phyloP scores from a whole-genome alignment of 2,113 vertebrate species.

The Misgurnus anguillicaudatus region DNA sequence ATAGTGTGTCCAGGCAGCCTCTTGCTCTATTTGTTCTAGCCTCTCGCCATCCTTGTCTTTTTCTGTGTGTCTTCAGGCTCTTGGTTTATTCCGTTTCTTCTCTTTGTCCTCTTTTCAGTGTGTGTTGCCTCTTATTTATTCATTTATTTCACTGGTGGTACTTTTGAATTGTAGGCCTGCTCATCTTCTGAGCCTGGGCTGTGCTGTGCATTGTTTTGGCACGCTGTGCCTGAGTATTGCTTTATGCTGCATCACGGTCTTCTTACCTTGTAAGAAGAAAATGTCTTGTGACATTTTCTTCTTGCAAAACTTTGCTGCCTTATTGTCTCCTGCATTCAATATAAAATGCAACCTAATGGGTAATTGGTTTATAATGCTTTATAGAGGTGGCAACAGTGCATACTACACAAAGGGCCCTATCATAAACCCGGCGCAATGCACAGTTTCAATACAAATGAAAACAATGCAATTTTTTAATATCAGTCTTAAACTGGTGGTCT shows the following conservation, averaged over 20 bases:
- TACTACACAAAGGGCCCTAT: too few relatives aligned
- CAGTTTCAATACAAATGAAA: too few relatives aligned
- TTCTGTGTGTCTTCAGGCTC: slow-evolving; percentile 61
- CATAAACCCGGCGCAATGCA: too few relatives aligned
- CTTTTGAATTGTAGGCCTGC: slow-evolving; percentile 6
- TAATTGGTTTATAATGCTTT: not conserved
- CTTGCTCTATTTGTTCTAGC: slow-evolving; percentile 48
- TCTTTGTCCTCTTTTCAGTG: slow-evolving; percentile 1
- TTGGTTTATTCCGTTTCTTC: slow-evolving; percentile 42
- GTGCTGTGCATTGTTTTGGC: not conserved
- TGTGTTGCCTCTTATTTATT: slow-evolving; percentile 42
- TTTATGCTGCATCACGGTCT: slow-evolving; percentile 3
- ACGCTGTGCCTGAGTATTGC: not conserved
- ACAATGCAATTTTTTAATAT: too few relatives aligned
- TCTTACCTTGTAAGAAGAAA: not conserved
- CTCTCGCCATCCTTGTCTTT: slow-evolving; percentile 58
- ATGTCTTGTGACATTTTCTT: slow-evolving; percentile 58
- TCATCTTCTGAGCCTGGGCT: slow-evolving; percentile 47
- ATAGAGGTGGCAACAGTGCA: not conserved
- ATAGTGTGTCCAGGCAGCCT: slow-evolving; percentile 26
- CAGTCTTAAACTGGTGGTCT: too few relatives aligned
- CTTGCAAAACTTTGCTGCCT: not conserved
- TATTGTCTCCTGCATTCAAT: not conserved
- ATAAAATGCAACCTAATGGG: not conserved
- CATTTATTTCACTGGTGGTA: slow-evolving; percentile 21